phyloP scores from a whole-genome alignment of 2,888 invertebrate genomes.

The Pseudococcus longispinus region DNA sequence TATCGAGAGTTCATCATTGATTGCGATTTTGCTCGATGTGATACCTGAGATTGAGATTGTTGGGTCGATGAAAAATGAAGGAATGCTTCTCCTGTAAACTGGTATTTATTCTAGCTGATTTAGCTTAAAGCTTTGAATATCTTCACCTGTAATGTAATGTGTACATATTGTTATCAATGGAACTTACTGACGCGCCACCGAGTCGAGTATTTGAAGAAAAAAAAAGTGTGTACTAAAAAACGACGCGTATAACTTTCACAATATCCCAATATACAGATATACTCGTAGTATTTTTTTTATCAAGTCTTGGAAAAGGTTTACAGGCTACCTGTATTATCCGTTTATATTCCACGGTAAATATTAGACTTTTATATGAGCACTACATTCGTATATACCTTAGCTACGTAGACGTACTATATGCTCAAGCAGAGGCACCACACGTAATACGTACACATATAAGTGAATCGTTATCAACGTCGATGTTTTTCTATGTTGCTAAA shows the following conservation, averaged over 20 bases:
- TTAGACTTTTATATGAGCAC: conserved; percentile 10
- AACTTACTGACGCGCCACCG: neutral
- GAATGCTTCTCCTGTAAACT: neutral
- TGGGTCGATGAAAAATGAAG: neutral
- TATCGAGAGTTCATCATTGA: neutral
- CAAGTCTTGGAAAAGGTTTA: conserved; percentile 44
- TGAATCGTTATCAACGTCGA: conserved; percentile 26
- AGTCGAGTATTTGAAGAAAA: conserved; percentile 31
- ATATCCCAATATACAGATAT: conserved; percentile 15
- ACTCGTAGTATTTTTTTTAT: conserved; percentile 19
- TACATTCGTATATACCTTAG: neutral
- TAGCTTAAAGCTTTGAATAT: neutral
- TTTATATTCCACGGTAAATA: conserved; percentile 32
- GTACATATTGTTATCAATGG: conserved; percentile 29
- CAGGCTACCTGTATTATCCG: conserved; percentile 45
- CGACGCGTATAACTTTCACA: conserved; percentile 2
- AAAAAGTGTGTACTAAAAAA: neutral
- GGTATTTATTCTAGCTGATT: neutral
- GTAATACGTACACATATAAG: neutral
- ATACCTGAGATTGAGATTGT: neutral
- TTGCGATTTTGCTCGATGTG: neutral
- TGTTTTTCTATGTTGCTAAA: conserved; percentile 42
- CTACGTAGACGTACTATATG: neutral
- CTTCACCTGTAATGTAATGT: conserved; percentile 29
- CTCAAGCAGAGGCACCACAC: neutral